A percentile compares a stretch with the other conserved stretches of the same genome.
Evolutionary conservation across 2,113 vertebrate genomes (phyloP).

Genomic region (Tor tambroides): DNA sequence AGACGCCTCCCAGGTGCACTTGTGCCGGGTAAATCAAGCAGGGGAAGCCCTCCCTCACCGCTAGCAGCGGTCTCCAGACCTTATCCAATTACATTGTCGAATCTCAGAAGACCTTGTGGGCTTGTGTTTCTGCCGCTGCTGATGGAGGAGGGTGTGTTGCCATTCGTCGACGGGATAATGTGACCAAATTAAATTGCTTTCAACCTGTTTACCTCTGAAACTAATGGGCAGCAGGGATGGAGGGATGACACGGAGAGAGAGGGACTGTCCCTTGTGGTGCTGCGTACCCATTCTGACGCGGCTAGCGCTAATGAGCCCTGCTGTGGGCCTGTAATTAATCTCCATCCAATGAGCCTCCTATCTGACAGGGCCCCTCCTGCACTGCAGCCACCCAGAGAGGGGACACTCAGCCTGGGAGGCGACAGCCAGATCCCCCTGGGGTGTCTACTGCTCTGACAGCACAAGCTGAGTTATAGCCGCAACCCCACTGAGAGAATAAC

Average conservation of each 20-base stretch:
- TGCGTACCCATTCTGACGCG: not conserved
- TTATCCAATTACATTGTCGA: slow-evolving; percentile 46
- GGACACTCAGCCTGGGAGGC: slow-evolving; percentile 19
- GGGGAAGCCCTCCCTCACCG: not conserved
- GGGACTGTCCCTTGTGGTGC: slow-evolving; percentile 14
- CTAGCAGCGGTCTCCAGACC: slow-evolving; percentile 7
- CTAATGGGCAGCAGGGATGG: slow-evolving; percentile 66
- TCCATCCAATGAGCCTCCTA: not conserved
- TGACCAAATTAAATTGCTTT: slow-evolving; percentile 72
- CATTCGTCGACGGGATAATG: slow-evolving; percentile 66
- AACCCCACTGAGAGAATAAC: slow-evolving; percentile 35
- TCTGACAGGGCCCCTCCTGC: not conserved
- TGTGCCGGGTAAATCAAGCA: slow-evolving; percentile 2
- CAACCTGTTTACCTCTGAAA: slow-evolving; percentile 74
- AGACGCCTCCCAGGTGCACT: slow-evolving; percentile 36
- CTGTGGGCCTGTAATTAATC: slow-evolving; percentile 49
- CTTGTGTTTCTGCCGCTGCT: slow-evolving; percentile 25
- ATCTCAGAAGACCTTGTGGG: slow-evolving; percentile 61
- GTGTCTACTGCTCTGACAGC: not conserved
- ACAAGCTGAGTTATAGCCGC: slow-evolving; percentile 47
- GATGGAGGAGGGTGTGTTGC: slow-evolving; percentile 23
- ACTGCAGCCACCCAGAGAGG: slow-evolving; percentile 11
- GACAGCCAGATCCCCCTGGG: not conserved
- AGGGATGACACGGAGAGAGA: slow-evolving; percentile 33
- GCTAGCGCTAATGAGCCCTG: slow-evolving; percentile 12